A percentile compares a stretch with the other conserved stretches of the same genome.
phyloP scores from a whole-genome alignment of 2,113 vertebrate genomes.

The Tonatia bakeri region DNA sequence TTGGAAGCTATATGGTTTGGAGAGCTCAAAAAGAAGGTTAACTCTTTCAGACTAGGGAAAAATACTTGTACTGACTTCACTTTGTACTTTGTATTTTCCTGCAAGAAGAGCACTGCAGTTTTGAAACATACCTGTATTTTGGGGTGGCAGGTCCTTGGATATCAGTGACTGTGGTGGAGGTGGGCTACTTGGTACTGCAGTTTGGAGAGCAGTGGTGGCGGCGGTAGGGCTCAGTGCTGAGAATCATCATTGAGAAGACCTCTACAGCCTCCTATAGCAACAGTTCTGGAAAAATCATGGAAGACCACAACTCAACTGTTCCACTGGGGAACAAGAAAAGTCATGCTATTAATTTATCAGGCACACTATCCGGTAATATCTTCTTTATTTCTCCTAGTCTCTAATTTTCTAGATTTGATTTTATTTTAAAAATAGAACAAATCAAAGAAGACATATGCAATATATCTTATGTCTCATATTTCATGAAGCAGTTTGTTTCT shows the following conservation, averaged over 20 bases:
- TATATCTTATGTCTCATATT: not conserved
- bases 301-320: not conserved
- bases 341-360: not conserved
- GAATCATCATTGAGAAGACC: not conserved
- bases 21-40: not conserved
- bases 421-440: not conserved
- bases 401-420: not conserved
- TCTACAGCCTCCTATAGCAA: not conserved
- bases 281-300: not conserved
- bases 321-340: not conserved
- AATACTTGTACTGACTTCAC: not conserved
- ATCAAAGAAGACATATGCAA: not conserved
- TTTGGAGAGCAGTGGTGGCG: not conserved
- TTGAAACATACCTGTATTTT: not conserved
- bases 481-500: not conserved
- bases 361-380: not conserved
- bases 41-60: not conserved
- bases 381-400: not conserved
- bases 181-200: not conserved
- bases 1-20: not conserved
- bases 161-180: not conserved
- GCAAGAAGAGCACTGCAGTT: too few species aligned
- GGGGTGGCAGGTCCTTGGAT: not conserved
- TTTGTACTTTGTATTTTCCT: too few species aligned
- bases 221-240: not conserved